These are phyloP conservation scores for Nothobranchius kuhntae DNA, from an alignment of 2,113 vertebrate genomes.

Conservation along the genomic window DNA sequence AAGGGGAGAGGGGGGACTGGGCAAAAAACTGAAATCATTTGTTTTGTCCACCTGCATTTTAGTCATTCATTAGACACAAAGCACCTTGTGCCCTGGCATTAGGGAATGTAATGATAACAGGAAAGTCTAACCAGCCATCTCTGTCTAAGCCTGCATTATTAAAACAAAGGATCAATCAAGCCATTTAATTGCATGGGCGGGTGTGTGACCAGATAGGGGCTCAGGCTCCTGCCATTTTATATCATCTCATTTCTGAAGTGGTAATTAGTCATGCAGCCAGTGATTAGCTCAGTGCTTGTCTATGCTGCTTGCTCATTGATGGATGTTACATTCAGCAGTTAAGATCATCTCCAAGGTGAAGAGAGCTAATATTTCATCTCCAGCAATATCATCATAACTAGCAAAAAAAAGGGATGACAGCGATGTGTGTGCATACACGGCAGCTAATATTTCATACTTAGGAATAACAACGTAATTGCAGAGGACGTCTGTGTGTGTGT, in stretches of 20 bases:
- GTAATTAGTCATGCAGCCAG: conserved; percentile 76
- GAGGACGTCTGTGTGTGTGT: conserved; percentile 19
- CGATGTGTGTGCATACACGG: background rate
- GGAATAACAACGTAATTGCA: conserved; percentile 61
- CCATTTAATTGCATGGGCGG: conserved; percentile 74
- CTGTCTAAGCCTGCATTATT: conserved; percentile 65
- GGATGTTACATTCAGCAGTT: conserved; percentile 70
- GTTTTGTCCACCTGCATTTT: conserved; percentile 57
- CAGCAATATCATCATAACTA: conserved; percentile 64
- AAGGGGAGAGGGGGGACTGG: background rate
- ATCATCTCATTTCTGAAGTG: conserved; percentile 71
- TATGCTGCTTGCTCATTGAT: conserved; percentile 65
- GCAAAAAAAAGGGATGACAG: conserved; percentile 19
- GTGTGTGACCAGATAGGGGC: conserved; percentile 65
- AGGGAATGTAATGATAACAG: conserved; percentile 50
- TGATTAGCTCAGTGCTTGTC: conserved; percentile 72
- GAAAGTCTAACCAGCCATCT: conserved; percentile 63
- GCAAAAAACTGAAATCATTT: conserved; percentile 19
- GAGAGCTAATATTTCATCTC: conserved; percentile 71
- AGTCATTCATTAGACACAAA: conserved; percentile 65
- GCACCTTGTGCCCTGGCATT: conserved; percentile 55
- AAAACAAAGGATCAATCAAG: conserved; percentile 76
- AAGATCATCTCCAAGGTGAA: conserved; percentile 67
- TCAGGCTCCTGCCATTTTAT: conserved; percentile 61
- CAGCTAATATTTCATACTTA: conserved; percentile 64